Evolutionary conservation across 2,797 vertebrate genomes (phyloP).

Genomic region (Pseudopleuronectes americanus): DNA sequence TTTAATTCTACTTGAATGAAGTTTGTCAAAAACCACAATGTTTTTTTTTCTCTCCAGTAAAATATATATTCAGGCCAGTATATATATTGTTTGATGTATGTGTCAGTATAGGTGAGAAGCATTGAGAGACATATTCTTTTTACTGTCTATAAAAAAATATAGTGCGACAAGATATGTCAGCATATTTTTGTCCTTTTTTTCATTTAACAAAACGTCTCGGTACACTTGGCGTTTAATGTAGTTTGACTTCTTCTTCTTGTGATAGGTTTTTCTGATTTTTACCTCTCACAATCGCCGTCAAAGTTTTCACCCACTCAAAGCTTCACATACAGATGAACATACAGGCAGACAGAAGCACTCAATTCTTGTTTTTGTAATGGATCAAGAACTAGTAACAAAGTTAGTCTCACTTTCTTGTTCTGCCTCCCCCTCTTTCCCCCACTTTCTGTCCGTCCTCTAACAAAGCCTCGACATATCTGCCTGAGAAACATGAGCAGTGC

Average conservation of each 20-base stretch:
- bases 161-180: background rate
- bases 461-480: slow-evolving; percentile 73
- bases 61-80: no score
- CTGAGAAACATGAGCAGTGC: slow-evolving; percentile 61
- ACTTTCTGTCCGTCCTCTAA: slow-evolving; percentile 36
- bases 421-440: slow-evolving; percentile 9
- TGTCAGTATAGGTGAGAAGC: background rate
- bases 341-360: background rate
- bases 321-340: slow-evolving; percentile 22
- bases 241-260: background rate
- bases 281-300: background rate
- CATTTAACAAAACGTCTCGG: background rate
- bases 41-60: no score
- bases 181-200: background rate
- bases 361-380: slow-evolving; percentile 3
- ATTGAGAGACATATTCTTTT: background rate
- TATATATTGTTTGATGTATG: background rate
- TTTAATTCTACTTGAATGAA: background rate
- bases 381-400: background rate
- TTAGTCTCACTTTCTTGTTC: background rate
- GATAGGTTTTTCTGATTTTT: background rate
- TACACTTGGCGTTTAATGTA: no score
- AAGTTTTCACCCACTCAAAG: slow-evolving; percentile 15
- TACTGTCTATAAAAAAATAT: background rate
- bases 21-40: background rate